Evolutionary conservation across 2,888 invertebrate genomes (phyloP), one percentile per base, ranked within the genome.

Genomic region (Caenorhabditis imperialis): DNA sequence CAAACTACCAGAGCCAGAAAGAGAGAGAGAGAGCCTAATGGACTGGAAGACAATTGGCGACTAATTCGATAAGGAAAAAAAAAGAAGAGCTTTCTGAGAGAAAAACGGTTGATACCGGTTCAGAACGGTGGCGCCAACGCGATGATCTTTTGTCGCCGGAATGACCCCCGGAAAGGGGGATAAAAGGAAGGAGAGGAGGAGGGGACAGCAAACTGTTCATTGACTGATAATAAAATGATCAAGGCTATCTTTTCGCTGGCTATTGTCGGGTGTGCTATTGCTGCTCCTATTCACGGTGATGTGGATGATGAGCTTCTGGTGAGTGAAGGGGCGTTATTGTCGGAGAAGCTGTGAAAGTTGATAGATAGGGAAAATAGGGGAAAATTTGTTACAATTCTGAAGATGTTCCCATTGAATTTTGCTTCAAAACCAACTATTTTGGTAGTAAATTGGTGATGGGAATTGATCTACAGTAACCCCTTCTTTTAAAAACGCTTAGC

Each of bases 61-160:
- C 6, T 65, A 65, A 65, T 65, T 23, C 57, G 65, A 65, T 65
- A 65, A 65, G 40, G 37, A 18, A 42, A 33, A 22, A 50, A 38
- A 58, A 37, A 48, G 37, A 48, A 58, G 47, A 35, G 47, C 48
- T 48, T 30, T 30, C 7, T 30, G 30, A 42, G 20, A 16, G 8
- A 42, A 58, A 58, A 30, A 55, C 40, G 33, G 42, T 25, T 48
- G 60, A 60, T 60, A 57, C 55, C 65, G 55, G 65, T 65, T 65
- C 65, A 65, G 65, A 55, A 55, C 22, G 25, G 33, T 65, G 65
- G 65, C 65, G 65, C 65, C 65, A 55, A 42, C 6, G 47, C 47
- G 45, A 47, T 35, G 67, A 67, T 57, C 67, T 67, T 67, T 57
- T 51, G 57, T 57, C 67, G 65, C 55, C 57, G 51, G 51, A 57